Evolutionary conservation across 2,113 vertebrate genomes (phyloP).

Genomic region (Natator depressus): DNA sequence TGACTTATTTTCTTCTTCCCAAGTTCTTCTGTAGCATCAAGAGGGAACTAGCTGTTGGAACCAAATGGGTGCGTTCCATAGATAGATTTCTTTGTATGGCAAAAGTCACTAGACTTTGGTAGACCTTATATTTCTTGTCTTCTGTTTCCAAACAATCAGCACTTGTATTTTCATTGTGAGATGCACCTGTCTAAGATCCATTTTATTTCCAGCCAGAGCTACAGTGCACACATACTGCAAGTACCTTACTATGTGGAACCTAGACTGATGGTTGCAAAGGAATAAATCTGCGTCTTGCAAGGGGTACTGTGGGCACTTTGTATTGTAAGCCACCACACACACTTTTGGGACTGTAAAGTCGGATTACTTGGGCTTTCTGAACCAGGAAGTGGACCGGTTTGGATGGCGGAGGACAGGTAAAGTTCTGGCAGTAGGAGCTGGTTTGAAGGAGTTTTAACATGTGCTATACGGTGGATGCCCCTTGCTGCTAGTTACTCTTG

Average conservation of each 20-base stretch:
- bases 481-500: neutral
- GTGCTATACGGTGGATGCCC: neutral
- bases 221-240: fast-evolving
- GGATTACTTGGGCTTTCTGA: neutral
- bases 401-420: neutral
- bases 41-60: neutral
- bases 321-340: neutral
- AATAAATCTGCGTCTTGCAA: neutral
- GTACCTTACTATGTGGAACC: fast-evolving
- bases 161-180: fast-evolving
- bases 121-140: neutral
- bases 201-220: fast-evolving
- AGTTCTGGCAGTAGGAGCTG: fast-evolving
- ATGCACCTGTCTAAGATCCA: neutral
- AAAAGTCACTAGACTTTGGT: neutral
- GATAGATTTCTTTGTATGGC: neutral
- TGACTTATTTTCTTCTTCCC: neutral
- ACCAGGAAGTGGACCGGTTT: neutral
- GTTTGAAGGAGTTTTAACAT: neutral
- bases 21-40: neutral
- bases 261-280: neutral
- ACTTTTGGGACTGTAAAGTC: neutral
- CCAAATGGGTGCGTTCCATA: neutral
- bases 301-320: neutral
- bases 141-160: neutral